Base-by-base conservation (phyloP, 2,797 vertebrate genomes). In the Takifugu rubripes region DNA sequence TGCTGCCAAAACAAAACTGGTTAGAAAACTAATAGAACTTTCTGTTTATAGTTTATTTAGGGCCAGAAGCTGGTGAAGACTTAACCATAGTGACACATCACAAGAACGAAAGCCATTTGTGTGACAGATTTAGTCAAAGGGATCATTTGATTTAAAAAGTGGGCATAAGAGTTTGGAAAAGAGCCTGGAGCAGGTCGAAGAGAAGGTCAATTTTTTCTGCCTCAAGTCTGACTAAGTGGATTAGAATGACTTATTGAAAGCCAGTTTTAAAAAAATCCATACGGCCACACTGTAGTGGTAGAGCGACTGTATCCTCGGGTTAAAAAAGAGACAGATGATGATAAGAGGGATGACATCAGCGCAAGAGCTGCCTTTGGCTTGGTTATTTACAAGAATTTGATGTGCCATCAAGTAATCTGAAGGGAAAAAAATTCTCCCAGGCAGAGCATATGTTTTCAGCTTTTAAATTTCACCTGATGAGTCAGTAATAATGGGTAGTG, bases 21-120 rank as follows among this genome's bases (percentile, higher is more conserved):
- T 75, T 61, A 52, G 81, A 80, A 76, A 84, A 84, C 68, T 83
- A 76, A 89, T 79, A 63, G 66, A 33, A 74, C 56, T 59, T 79
- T 56, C 44, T 58, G 61, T 66, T 75, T 65, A 17, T 43, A n/a
- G 73, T 85, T 84, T 65, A 81, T 63, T 71, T 59, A 46, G 52
- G 57, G 63, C 54, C 57, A 53, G 56, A 40, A 71, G 80, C 62
- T 70, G 64, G 40, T 50, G 58, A 56, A 62, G 73, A 74, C 70
- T 77, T 76, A 77, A 62, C 53, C 61, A 64, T 62, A 81, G 25
- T 78, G 82, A 81, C 80, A 85, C 78, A 70, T 77, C 63, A 61
- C 58, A 57, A 50, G 64, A 64, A 79, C 78, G 58, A 84, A 84
- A 84, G 73, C 29, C 59, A 74, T 66, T 77, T 69, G 62, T 68